Evolutionary conservation across 2,888 invertebrate genomes (phyloP).

Genomic region (Synanthedon tipuliformis): DNA sequence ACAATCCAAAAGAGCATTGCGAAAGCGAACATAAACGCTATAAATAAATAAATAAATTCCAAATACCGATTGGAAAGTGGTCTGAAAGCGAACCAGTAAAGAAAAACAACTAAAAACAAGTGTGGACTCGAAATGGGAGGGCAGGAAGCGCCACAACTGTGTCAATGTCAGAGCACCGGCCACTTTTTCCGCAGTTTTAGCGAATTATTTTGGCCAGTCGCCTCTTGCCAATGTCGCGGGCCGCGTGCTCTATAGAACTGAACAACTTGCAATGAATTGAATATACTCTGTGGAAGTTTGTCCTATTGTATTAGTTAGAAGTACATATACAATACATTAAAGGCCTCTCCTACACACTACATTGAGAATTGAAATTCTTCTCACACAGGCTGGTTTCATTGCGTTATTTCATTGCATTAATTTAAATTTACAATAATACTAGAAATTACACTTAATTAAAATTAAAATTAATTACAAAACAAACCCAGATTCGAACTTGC

Average conservation of each 20-base stretch:
- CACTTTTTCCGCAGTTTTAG: conserved; percentile 22
- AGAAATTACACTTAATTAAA: too few species aligned
- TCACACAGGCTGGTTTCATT: too few species aligned
- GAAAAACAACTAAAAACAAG: conserved; percentile 28
- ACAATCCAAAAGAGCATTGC: conserved; percentile 17
- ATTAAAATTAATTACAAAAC: too few species aligned
- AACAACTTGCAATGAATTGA: too few species aligned
- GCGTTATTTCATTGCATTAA: too few species aligned
- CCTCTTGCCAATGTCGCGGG: conserved; percentile 1
- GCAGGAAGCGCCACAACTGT: conserved; percentile 47
- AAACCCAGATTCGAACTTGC: too few species aligned
- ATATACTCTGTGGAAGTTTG: too few species aligned
- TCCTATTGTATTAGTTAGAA: too few species aligned
- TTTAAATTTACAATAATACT: too few species aligned
- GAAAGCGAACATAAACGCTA: conserved; percentile 20
- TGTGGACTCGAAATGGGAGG: conserved; percentile 20
- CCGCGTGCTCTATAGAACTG: background rate
- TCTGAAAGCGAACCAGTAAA: conserved; percentile 28
- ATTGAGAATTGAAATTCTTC: too few species aligned
- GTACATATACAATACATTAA: too few species aligned
- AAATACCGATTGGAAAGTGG: conserved; percentile 30
- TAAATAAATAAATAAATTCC: conserved; percentile 25
- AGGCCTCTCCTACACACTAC: too few species aligned
- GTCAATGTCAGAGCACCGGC: conserved; percentile 51
- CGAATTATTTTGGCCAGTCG: conserved; percentile 18